Evolutionary conservation across 2,797 vertebrate species (phyloP).

Genomic region (Hoplostethus mediterraneus): DNA sequence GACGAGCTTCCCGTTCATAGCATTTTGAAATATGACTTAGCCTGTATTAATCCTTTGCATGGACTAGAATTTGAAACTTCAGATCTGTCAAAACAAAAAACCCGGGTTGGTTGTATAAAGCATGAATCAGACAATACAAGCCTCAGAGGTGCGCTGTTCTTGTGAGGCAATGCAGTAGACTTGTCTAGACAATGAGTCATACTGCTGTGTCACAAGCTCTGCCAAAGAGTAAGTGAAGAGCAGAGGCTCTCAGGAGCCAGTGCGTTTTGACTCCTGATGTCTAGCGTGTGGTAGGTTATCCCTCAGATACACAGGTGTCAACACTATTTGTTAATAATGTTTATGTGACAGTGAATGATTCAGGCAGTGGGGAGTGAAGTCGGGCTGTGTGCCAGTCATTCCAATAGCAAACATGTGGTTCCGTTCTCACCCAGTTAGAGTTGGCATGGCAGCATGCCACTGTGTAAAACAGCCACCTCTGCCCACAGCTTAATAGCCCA

Average conservation of each 20-base stretch:
- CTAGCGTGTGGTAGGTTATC: slow-evolving; percentile 60
- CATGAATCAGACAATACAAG: slow-evolving; percentile 48
- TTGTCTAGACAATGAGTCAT: slow-evolving; percentile 66
- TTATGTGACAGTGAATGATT: slow-evolving; percentile 72
- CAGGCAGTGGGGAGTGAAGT: slow-evolving; percentile 48
- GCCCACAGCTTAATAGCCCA: slow-evolving; percentile 39
- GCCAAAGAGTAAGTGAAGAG: slow-evolving; percentile 54
- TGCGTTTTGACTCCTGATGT: slow-evolving; percentile 57
- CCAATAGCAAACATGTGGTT: slow-evolving; percentile 55
- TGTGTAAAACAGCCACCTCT: slow-evolving; percentile 15
- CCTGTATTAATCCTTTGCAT: slow-evolving; percentile 41
- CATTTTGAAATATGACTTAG: slow-evolving; percentile 37
- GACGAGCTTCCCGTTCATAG: slow-evolving; percentile 27
- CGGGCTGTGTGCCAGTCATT: slow-evolving; percentile 62
- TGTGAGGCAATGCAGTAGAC: slow-evolving; percentile 39
- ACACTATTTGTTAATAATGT: slow-evolving; percentile 68
- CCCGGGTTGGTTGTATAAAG: slow-evolving; percentile 42
- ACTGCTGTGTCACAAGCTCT: slow-evolving; percentile 52
- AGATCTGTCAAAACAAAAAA: slow-evolving; percentile 44
- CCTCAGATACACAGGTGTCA: slow-evolving; percentile 55
- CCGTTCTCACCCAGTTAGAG: slow-evolving; percentile 51
- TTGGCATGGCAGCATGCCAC: slow-evolving; percentile 48
- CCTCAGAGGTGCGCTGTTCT: slow-evolving; percentile 54
- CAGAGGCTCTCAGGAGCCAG: slow-evolving; percentile 50
- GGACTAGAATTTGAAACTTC: slow-evolving; percentile 57